Base-by-base conservation (phyloP, 2,797 vertebrate species). In the Tolypeutes matacus region DNA sequence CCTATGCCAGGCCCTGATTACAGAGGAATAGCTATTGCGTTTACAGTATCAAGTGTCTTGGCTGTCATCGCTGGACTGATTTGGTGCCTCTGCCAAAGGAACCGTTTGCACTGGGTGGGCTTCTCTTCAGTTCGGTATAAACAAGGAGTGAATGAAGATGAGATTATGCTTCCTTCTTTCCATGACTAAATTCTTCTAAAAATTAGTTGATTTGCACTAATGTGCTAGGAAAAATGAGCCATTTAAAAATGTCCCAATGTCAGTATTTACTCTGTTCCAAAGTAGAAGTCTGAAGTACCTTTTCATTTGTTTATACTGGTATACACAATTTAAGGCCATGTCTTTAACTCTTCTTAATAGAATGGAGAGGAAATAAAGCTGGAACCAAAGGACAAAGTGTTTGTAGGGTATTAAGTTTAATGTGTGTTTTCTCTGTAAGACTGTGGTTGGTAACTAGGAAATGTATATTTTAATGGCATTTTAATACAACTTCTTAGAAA, bases 101-200 rank as follows among this genome's bases (percentile, higher is more conserved):
- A 97, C 27, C 98, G 18, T 31, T 96, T 98, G 81, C 97, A 93
- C 69, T 98, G 97, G 98, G 70, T 86, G n/a, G 93, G 97, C 86
- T 98, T 98, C 90, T 98, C 98, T 49, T 95, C 98, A 0, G 98
- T 99, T 58, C 98, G 97, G 62, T 99, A 99, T 69, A 98, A 98
- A 60, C 98, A 98, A 88, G 98, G 98, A 91, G 88, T 97, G 77
- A 98, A 98, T 31, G 98, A 98, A 91, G 98, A 98, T 27, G 98
- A 99, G 89, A 98, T 98, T 21, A 89, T 97, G 96, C 96, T 98
- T 89, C 96, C 97, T 85, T 88, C 96, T 29, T 96, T 97, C 87
- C 91, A 80, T n/a, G 96, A 97, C 65, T 98, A 95, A 96, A 82
- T 81, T 84, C 25, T 89, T 75, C 72, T 69, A 53, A 67, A 95